Evolutionary conservation across 2,113 vertebrate genomes (phyloP).

Genomic region (Dipodomys ordii): DNA sequence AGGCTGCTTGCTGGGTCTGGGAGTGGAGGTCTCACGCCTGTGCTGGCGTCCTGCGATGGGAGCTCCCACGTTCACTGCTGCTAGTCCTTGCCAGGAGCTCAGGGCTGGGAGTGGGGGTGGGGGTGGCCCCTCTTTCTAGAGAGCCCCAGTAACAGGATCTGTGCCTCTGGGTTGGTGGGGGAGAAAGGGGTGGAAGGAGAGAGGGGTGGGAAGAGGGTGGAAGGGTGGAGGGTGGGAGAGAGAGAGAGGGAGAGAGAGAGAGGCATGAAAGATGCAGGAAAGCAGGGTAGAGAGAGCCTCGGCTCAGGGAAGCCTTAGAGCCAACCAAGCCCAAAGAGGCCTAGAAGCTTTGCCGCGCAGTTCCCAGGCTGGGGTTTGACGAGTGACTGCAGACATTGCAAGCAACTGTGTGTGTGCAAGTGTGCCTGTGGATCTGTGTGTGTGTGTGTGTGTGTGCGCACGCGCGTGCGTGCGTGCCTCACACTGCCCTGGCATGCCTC

Average conservation of each 20-base stretch:
- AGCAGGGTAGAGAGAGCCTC: conserved; percentile 22
- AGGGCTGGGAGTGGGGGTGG: conserved; percentile 63
- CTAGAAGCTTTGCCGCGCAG: not conserved
- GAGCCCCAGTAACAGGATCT: conserved; percentile 78
- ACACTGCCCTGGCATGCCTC: conserved; percentile 1
- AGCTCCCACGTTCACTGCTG: conserved; percentile 60
- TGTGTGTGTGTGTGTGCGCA: not conserved
- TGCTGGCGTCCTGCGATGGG: conserved; percentile 67
- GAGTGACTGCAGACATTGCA: conserved; percentile 54
- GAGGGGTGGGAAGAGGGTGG: conserved; percentile 24
- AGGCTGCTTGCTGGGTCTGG: conserved; percentile 63
- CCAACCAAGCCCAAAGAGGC: conserved; percentile 54
- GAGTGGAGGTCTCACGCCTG: conserved; percentile 76
- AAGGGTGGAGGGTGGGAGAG: conserved; percentile 13
- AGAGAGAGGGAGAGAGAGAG: not conserved
- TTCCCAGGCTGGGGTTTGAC: conserved; percentile 41
- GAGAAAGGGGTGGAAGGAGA: conserved; percentile 51
- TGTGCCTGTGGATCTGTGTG: not conserved
- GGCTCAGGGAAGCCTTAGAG: conserved; percentile 48
- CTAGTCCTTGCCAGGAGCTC: conserved; percentile 63
- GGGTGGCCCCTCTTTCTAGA: conserved; percentile 77
- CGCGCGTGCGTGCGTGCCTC: not conserved
- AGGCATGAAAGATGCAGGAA: conserved; percentile 37
- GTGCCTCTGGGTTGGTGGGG: conserved; percentile 69
- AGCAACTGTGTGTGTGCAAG: conserved; percentile 38